A percentile compares a stretch with the other conserved stretches of the same genome.
Conservation (phyloP, 2,888 invertebrate genomes). For the Fissipunctia ypsillon region DNA sequence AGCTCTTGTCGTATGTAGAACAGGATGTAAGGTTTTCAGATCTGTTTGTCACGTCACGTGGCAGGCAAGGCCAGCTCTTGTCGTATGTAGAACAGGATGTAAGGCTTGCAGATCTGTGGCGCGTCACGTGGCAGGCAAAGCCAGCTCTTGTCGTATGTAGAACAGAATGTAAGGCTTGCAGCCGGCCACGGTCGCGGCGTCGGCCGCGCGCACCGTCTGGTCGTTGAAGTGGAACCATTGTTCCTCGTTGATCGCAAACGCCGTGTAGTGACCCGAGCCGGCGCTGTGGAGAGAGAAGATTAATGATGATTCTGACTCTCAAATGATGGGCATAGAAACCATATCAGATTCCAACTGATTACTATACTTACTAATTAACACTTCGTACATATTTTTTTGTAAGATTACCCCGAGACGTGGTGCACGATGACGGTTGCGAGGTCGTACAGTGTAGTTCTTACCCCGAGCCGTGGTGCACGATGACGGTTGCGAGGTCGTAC, state of each 20-base stretch:
- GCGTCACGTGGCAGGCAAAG: slow-evolving; percentile 45
- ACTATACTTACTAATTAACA: neutral
- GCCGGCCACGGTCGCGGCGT: slow-evolving; percentile 92
- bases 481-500: slow-evolving; percentile 95
- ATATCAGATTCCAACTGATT: neutral
- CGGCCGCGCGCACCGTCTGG: slow-evolving; percentile 94
- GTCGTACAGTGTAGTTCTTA: slow-evolving; percentile 91
- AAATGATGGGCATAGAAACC: neutral
- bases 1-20: too few relatives aligned
- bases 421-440: slow-evolving; percentile 95
- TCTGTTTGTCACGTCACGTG: neutral
- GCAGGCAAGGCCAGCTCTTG: too few relatives aligned
- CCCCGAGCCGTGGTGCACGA: slow-evolving; percentile 96
- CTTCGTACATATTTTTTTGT: neutral
- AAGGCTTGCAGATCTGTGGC: too few relatives aligned
- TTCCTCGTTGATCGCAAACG: slow-evolving; percentile 94
- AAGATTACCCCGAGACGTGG: slow-evolving; percentile 93
- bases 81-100: too few relatives aligned
- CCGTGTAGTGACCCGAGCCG: slow-evolving; percentile 96
- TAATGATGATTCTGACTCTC: neutral
- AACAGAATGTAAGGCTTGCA: slow-evolving; percentile 97
- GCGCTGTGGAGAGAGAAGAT: slow-evolving; percentile 87
- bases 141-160: slow-evolving; percentile 93
- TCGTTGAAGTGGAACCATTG: slow-evolving; percentile 97
- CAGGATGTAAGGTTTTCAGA: too few relatives aligned